phyloP scores from a whole-genome alignment of 1,140 invertebrate genomes.

The Triops cancriformis region DNA sequence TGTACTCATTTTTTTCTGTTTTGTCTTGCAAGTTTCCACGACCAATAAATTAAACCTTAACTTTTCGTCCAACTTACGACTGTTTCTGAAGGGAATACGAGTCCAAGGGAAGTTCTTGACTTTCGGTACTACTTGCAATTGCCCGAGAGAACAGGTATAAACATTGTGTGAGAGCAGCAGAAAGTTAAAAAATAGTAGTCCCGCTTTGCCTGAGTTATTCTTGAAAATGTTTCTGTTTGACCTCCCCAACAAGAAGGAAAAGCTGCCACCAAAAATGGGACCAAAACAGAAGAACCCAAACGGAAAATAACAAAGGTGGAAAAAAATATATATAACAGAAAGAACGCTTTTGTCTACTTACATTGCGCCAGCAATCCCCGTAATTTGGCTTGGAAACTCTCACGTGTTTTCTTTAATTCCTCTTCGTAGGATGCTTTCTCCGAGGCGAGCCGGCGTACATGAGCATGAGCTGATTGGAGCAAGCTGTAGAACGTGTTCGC shows the following conservation, averaged over 20 bases:
- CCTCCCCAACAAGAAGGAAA: background rate
- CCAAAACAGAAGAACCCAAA: background rate
- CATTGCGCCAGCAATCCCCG: slow-evolving; percentile 70
- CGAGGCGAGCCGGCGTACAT: slow-evolving; percentile 68
- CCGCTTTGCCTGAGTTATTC: background rate
- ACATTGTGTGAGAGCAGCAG: slow-evolving; percentile 7
- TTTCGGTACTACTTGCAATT: background rate
- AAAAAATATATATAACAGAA: background rate
- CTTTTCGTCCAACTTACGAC: background rate
- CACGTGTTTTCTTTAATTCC: slow-evolving; percentile 69
- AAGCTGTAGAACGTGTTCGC: slow-evolving; percentile 84
- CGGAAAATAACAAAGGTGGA: background rate
- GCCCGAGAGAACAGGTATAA: background rate
- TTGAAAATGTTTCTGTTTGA: background rate
- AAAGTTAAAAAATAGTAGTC: background rate
- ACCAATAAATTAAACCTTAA: background rate
- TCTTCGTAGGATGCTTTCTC: slow-evolving; percentile 80
- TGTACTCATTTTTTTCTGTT: background rate
- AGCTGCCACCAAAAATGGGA: slow-evolving; percentile 11
- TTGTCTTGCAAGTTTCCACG: background rate
- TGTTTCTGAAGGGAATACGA: background rate
- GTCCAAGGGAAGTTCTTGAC: background rate
- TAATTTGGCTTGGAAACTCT: slow-evolving; percentile 68
- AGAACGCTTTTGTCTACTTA: slow-evolving; percentile 48
- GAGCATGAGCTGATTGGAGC: slow-evolving; percentile 86